Evolutionary conservation across 2,113 vertebrate genomes (phyloP).

Genomic region (Chaetodon auriga): DNA sequence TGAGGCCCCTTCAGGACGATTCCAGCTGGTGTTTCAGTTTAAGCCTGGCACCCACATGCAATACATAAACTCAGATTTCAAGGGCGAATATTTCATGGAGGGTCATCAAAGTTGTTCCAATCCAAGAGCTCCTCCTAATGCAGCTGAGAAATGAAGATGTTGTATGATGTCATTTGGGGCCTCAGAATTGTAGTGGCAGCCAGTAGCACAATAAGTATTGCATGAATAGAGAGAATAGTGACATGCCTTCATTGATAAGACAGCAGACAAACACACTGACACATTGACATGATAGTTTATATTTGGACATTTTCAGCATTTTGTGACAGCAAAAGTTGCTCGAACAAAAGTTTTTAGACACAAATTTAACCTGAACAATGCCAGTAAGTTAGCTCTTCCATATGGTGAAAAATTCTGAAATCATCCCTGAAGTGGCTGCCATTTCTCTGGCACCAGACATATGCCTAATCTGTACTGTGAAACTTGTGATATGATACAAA

Average conservation of each 20-base stretch:
- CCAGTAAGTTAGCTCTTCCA: background rate
- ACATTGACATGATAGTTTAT: background rate
- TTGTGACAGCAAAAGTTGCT: background rate
- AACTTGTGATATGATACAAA: background rate
- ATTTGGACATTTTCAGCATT: background rate
- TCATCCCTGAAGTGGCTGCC: background rate
- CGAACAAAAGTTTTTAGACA: background rate
- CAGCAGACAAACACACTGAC: background rate
- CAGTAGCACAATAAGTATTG: background rate
- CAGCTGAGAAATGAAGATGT: background rate
- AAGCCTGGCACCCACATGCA: background rate
- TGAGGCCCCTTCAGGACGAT: background rate
- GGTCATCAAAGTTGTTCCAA: background rate
- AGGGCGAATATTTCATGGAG: slow-evolving; percentile 17
- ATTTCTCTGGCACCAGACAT: background rate
- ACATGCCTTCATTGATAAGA: background rate
- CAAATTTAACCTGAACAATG: background rate
- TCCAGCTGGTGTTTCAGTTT: slow-evolving; percentile 28
- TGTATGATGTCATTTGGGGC: background rate
- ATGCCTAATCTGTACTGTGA: background rate
- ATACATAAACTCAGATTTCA: slow-evolving; percentile 6
- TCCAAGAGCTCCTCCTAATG: background rate
- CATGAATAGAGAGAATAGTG: background rate
- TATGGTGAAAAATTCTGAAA: background rate
- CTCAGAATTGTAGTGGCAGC: background rate